Evolutionary conservation across 2,888 invertebrate species (phyloP).

Genomic region (Eristalis arbustorum): DNA sequence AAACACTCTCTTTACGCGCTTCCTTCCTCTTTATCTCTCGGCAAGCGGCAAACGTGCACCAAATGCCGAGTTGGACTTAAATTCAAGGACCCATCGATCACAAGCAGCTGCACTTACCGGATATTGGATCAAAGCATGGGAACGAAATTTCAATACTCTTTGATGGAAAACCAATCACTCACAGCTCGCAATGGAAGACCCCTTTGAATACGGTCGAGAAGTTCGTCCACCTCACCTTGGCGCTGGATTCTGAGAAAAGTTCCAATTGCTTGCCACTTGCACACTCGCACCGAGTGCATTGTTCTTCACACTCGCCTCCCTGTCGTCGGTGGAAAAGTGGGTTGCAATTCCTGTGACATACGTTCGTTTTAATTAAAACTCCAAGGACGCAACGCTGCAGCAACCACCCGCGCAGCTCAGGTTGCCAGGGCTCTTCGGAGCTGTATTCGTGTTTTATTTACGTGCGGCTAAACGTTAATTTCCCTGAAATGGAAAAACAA

Average conservation of each 20-base stretch:
- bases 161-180: background rate
- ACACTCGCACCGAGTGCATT: background rate
- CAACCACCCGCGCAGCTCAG: background rate
- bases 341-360: background rate
- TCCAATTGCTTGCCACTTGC: background rate
- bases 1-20: background rate
- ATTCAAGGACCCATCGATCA: background rate
- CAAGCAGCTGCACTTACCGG: background rate
- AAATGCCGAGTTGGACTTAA: background rate
- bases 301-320: background rate
- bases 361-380: background rate
- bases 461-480: slow-evolving; percentile 48
- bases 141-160: background rate
- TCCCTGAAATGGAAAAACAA: slow-evolving; percentile 28
- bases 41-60: background rate
- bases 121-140: background rate
- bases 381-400: background rate
- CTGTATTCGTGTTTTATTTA: slow-evolving; percentile 41
- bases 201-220: background rate
- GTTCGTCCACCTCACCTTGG: background rate
- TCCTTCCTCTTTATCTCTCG: background rate
- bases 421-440: background rate
- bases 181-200: background rate
- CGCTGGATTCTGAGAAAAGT: background rate
- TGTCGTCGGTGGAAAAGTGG: background rate